Percentiles rank a stretch among this genome's conserved stretches.
Conservation (phyloP, 2,797 vertebrate genomes). For the Apogon hyalosoma region DNA sequence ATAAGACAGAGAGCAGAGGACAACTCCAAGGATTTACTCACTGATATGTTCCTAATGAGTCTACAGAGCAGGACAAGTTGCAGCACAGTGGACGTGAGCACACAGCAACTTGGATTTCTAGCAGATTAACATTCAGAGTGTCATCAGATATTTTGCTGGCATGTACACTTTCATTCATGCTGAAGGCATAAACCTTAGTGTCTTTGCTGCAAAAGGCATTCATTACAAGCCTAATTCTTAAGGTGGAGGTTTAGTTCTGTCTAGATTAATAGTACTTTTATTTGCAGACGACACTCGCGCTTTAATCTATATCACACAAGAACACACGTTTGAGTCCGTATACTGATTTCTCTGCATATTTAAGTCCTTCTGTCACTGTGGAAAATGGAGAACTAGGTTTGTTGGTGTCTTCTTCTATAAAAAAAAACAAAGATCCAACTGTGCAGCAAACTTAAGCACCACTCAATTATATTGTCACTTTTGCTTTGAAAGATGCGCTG, state of each 20-base stretch:
- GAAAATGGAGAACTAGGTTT: conserved; percentile 27
- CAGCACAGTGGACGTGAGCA: conserved; percentile 53
- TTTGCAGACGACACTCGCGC: conserved; percentile 35
- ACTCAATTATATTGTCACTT: background rate
- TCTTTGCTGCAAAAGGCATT: conserved; percentile 49
- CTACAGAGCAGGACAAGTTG: conserved; percentile 27
- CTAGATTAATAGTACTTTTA: conserved; percentile 39
- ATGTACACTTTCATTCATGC: conserved; percentile 57
- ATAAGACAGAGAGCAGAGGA: conserved; percentile 38
- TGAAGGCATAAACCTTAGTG: conserved; percentile 67
- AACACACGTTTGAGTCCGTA: conserved; percentile 30
- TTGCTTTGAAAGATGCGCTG: conserved; percentile 23
- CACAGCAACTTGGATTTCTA: conserved; percentile 44
- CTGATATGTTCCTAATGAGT: conserved; percentile 33
- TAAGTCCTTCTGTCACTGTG: conserved; percentile 52
- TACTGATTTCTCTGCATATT: conserved; percentile 14
- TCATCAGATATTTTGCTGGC: conserved; percentile 43
- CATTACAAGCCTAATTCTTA: conserved; percentile 35
- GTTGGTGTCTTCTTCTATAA: conserved; percentile 30
- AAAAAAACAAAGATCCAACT: conserved; percentile 15
- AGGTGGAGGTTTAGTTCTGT: conserved; percentile 25
- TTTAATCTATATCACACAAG: conserved; percentile 44
- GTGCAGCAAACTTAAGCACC: conserved; percentile 34
- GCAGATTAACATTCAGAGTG: conserved; percentile 21
- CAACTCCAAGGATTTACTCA: conserved; percentile 46